Base-by-base conservation (phyloP, 2,888 invertebrate species). In the Strigamia crassipes region DNA sequence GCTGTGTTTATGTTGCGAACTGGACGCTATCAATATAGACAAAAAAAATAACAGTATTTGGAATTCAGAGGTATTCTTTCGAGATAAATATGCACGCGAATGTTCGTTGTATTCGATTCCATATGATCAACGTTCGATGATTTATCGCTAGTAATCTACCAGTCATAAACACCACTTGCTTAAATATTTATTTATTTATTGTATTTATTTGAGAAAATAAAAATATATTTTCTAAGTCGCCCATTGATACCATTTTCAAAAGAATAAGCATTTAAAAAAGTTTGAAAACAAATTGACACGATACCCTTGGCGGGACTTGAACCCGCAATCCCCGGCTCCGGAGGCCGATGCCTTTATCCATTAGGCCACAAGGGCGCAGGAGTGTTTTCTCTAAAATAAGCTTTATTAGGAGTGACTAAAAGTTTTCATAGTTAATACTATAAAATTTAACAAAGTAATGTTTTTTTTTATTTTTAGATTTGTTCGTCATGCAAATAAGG, bases 31-130 rank as follows among this genome's bases (percentile, higher is more conserved):
- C 23, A 18, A 42, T 18, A 21, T 46, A 23, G n/a, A 80, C n/a
- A 18, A 80, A 42, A 42, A 41, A 41, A 41, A 46, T 13, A 46
- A 18, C 13, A 21, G 18, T 10, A 8, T 80, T 41, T 80, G 80
- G 80, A 80, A 80, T 34, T 80, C 80, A n/a, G 80, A 80, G 46
- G 51, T 80, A 42, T 80, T 80, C 18, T 80, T 80, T 21, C 23
- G 80, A 31, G 80, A 80, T 34, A 80, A 80, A 42, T 80, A 80
- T 41, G 73, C 27, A 12, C 73, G 73, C 73, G 42, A 46, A 15
- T 46, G 42, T 46, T 46, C 42, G 12, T 46, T 46, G 15, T 46
- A 46, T 46, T 46, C 42, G 12, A 15, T 46, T 13, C 42, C 42
- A 3, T 46, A 46, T 12, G 42, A 46, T 10, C 42, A 15, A 46